Evolutionary conservation across 1,140 invertebrate species (phyloP).

Genomic region (Brachionus asplanchnoidis): DNA sequence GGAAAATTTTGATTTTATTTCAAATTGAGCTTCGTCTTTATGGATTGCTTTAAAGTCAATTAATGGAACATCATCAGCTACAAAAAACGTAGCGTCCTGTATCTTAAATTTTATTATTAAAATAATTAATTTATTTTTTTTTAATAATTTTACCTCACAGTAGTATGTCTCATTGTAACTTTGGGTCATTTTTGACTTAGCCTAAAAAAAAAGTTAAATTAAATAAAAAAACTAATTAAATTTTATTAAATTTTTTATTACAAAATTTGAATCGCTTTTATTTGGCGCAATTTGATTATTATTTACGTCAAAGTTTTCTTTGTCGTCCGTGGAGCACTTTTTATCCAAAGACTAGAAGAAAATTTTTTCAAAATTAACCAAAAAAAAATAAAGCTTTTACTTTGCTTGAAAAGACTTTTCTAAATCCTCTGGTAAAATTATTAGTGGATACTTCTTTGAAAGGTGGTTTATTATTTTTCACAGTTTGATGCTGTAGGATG

Average conservation of each 20-base stretch:
- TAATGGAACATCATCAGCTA: not conserved
- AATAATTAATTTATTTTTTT: not conserved
- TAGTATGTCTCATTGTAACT: not conserved
- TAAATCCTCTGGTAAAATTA: slow-evolving; percentile 8
- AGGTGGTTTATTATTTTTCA: not conserved
- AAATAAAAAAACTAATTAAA: not conserved
- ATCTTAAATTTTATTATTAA: not conserved
- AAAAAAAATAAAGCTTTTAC: not conserved
- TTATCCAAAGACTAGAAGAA: not conserved
- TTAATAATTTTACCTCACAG: not conserved
- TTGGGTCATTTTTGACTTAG: not conserved
- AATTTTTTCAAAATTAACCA: not conserved
- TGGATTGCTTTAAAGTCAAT: slow-evolving; percentile 4
- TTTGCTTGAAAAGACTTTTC: slow-evolving; percentile 23
- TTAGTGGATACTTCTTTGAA: not conserved
- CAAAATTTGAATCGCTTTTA: not conserved
- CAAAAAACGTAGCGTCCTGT: not conserved
- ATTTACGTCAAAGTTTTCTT: not conserved
- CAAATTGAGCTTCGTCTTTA: not conserved
- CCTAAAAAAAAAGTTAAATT: not conserved
- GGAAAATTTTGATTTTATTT: not conserved
- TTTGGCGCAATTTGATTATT: not conserved
- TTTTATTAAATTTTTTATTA: not conserved
- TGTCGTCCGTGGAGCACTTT: not conserved
- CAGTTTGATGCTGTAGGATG: not conserved